Evolutionary conservation across 2,888 invertebrate species (phyloP).

Genomic region (Rhamphomyia laevipes): DNA sequence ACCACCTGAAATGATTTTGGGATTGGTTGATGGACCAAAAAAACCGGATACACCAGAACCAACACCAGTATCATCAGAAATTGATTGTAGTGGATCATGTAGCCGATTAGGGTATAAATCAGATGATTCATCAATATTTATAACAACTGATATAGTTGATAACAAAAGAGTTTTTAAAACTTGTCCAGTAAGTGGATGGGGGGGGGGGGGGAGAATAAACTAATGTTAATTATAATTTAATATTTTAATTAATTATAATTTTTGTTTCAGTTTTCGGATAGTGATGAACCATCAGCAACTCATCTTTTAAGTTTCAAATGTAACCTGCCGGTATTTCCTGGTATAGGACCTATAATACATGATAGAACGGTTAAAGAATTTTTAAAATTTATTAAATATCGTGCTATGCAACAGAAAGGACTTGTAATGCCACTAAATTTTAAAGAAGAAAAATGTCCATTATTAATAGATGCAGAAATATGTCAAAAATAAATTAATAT

Average conservation of each 20-base stretch:
- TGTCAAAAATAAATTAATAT: no score
- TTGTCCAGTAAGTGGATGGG: no score
- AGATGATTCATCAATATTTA: neutral
- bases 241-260: no score
- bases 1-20: neutral
- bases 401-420: constrained; percentile 14
- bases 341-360: neutral
- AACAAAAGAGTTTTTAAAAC: no score
- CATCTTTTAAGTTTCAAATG: neutral
- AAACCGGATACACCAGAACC: neutral
- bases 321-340: neutral
- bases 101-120: neutral
- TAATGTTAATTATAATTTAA: no score
- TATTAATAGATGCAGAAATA: neutral
- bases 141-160: neutral
- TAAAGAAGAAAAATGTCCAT: constrained; percentile 19
- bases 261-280: no score
- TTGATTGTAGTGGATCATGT: neutral
- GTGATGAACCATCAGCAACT: no score
- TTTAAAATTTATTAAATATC: neutral
- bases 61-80: neutral
- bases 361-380: neutral
- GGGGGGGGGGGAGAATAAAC: no score
- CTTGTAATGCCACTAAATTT: constrained; percentile 20
- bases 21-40: neutral